These are phyloP conservation scores for Tipula vernalis DNA, from an alignment of 2,888 invertebrate genomes.

Conservation along the genomic window DNA sequence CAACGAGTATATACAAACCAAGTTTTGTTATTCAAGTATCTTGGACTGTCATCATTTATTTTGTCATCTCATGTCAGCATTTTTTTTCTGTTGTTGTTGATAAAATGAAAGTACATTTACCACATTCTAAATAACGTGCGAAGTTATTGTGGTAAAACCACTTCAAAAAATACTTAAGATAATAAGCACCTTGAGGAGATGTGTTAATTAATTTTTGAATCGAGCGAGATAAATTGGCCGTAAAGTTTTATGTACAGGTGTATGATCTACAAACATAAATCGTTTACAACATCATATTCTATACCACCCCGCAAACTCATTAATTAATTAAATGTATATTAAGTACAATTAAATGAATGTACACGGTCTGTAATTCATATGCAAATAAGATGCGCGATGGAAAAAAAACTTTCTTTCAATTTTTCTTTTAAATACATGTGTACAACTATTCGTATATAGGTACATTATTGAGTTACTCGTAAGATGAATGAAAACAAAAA, in stretches of 20 bases:
- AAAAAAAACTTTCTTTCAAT: neutral
- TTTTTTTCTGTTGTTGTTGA: neutral
- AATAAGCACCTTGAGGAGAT: neutral
- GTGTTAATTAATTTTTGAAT: neutral
- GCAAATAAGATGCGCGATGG: neutral
- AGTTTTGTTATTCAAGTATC: neutral
- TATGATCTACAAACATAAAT: neutral
- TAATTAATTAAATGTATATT: neutral
- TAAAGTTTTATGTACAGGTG: neutral
- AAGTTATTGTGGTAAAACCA: neutral
- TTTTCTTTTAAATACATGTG: neutral
- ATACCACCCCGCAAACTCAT: neutral
- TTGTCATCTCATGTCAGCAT: neutral
- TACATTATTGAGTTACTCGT: neutral
- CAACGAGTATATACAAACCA: neutral
- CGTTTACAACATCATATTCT: neutral
- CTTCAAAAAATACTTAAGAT: neutral
- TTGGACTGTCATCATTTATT: neutral
- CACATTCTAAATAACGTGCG: neutral
- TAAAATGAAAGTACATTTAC: neutral
- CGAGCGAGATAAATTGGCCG: neutral
- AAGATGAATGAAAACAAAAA: neutral
- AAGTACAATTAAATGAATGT: neutral
- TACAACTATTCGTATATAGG: too few species aligned
- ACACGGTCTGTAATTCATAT: neutral